A percentile compares a stretch with the other conserved stretches of the same genome.
phyloP scores from a whole-genome alignment of 2,797 vertebrate species.

The Sebastes matsubarae region DNA sequence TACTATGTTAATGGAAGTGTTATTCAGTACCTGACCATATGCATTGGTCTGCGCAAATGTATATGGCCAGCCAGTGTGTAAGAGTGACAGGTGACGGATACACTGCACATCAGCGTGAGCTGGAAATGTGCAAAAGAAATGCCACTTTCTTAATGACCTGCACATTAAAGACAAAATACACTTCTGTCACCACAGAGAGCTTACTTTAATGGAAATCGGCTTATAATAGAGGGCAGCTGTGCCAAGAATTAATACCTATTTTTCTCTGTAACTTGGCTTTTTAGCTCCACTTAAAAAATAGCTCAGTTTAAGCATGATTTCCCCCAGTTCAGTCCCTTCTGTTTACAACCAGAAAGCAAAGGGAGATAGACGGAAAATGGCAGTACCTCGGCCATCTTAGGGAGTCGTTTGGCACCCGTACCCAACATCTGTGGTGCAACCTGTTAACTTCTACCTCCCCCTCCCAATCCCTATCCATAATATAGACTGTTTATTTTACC shows the following conservation, averaged over 20 bases:
- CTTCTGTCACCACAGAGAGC: background rate
- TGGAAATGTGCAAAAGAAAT: background rate
- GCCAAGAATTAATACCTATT: conserved; percentile 53
- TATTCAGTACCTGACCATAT: background rate
- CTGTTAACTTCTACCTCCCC: conserved; percentile 30
- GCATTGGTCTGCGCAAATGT: background rate
- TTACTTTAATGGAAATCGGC: conserved; percentile 37
- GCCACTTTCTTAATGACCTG: background rate
- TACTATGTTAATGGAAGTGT: background rate
- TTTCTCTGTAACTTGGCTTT: conserved; percentile 34
- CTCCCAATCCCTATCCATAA: background rate
- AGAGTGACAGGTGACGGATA: background rate
- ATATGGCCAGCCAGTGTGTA: background rate
- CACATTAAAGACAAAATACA: conserved; percentile 3
- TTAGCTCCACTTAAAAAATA: conserved; percentile 27
- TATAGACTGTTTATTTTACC: background rate
- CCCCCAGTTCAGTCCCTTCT: conserved; percentile 10
- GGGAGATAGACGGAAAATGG: conserved; percentile 76
- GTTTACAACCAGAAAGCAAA: conserved; percentile 42
- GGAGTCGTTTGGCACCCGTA: conserved; percentile 52
- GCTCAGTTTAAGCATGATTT: conserved; percentile 46
- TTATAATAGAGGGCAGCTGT: conserved; percentile 23
- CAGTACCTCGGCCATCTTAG: conserved; percentile 85
- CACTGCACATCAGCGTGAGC: background rate
- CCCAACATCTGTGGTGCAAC: conserved; percentile 61